These are phyloP conservation scores for Hyperopisus bebe DNA, from an alignment of 2,113 vertebrate species.

Conservation along the genomic window DNA sequence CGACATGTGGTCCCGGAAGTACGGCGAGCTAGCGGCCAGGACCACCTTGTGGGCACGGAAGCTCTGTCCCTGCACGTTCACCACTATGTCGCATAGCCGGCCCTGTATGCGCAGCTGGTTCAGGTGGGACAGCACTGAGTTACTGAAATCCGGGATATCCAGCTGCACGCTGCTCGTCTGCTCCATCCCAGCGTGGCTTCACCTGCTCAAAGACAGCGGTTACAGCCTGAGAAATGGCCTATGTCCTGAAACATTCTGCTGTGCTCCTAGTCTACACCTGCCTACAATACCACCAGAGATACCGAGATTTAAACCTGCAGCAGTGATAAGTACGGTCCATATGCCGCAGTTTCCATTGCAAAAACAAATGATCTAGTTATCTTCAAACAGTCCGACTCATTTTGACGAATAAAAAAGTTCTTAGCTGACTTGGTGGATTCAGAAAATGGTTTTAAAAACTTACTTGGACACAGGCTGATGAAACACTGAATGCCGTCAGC, in stretches of 20 bases:
- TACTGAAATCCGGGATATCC: conserved; percentile 97
- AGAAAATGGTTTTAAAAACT: background rate
- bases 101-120: conserved; percentile 96
- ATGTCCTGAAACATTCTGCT: background rate
- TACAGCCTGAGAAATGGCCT: background rate
- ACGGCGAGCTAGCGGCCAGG: conserved; percentile 93
- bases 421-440: background rate
- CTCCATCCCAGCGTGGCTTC: conserved; percentile 68
- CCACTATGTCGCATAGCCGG: conserved; percentile 93
- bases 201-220: background rate
- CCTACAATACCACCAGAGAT: background rate
- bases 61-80: conserved; percentile 90
- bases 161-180: conserved; percentile 89
- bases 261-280: background rate
- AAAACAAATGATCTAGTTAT: background rate
- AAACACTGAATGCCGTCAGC: background rate
- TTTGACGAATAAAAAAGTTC: background rate
- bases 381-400: background rate
- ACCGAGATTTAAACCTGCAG: background rate
- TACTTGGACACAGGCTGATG: background rate
- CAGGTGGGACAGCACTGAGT: conserved; percentile 91
- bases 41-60: conserved; percentile 97
- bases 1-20: conserved; percentile 98
- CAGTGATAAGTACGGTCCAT: background rate
- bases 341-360: background rate